These are phyloP conservation scores for Molossus molossus DNA, from an alignment of 2,797 vertebrate species.

Conservation along the genomic window DNA sequence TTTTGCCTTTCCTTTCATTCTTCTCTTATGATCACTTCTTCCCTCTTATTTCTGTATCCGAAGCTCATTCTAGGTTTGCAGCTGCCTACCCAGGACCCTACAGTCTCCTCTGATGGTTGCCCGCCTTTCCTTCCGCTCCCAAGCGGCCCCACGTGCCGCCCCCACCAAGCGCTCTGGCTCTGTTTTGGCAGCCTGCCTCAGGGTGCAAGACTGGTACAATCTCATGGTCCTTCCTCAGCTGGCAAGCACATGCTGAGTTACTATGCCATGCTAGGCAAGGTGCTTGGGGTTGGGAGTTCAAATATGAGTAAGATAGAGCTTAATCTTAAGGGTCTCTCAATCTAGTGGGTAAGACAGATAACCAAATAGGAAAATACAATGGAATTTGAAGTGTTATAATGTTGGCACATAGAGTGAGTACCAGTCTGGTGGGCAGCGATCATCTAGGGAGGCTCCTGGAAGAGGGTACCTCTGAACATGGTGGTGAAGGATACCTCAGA, in stretches of 20 bases:
- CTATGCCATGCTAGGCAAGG: not conserved
- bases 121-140: not conserved
- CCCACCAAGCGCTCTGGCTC: not conserved
- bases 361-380: not conserved
- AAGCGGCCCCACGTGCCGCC: not conserved
- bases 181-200: not conserved
- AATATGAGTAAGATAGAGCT: not conserved
- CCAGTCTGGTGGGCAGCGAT: not conserved
- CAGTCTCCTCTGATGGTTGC: not conserved
- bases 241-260: not conserved
- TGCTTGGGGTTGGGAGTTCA: not conserved
- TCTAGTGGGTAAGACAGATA: not conserved
- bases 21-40: not conserved
- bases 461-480: not conserved
- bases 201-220: not conserved
- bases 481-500: not conserved
- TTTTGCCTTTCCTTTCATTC: not conserved
- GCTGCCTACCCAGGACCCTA: not conserved
- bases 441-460: not conserved
- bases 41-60: not conserved
- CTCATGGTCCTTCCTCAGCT: not conserved
- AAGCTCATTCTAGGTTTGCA: not conserved
- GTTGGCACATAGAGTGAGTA: not conserved
- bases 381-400: not conserved
- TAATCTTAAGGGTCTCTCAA: not conserved